Conservation (phyloP, 2,113 vertebrate genomes). For the Ascaphus truei region DNA sequence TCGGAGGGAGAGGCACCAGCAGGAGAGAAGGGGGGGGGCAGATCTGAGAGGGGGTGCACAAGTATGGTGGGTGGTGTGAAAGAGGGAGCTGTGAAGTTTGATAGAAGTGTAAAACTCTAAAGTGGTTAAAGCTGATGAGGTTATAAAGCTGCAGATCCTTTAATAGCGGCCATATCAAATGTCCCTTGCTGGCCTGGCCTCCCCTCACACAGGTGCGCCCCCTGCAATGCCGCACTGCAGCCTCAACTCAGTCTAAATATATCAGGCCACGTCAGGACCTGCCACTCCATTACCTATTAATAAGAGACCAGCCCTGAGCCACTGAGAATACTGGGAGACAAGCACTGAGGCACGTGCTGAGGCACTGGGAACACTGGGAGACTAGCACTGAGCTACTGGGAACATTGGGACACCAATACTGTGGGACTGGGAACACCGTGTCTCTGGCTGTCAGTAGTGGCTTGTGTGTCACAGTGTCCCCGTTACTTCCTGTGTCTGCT, state of each 20-base stretch:
- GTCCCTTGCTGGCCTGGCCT: not conserved
- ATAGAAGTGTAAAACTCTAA: no score
- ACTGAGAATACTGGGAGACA: not conserved
- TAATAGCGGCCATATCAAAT: conserved; percentile 2
- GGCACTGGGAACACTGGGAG: no score
- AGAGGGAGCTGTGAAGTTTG: no score
- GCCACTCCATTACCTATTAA: conserved; percentile 44
- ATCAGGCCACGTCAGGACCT: conserved; percentile 27
- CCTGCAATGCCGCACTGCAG: conserved; percentile 17
- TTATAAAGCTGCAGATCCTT: not conserved
- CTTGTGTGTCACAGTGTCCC: no score
- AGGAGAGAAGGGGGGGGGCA: no score
- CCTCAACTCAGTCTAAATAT: conserved; percentile 29
- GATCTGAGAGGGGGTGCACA: no score
- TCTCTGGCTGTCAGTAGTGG: no score
- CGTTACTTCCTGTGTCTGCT: not conserved
- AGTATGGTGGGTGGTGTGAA: no score
- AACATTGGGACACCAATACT: not conserved
- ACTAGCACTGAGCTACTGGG: conserved; percentile 40
- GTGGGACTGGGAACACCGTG: not conserved
- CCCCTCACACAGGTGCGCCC: conserved; percentile 21
- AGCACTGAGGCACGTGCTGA: no score
- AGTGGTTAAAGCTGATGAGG: not conserved
- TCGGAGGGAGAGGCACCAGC: no score
- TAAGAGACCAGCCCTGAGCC: conserved; percentile 42